Evolutionary conservation across 2,797 vertebrate genomes (phyloP).

Genomic region (Acrossocheilus wenchowensis): DNA sequence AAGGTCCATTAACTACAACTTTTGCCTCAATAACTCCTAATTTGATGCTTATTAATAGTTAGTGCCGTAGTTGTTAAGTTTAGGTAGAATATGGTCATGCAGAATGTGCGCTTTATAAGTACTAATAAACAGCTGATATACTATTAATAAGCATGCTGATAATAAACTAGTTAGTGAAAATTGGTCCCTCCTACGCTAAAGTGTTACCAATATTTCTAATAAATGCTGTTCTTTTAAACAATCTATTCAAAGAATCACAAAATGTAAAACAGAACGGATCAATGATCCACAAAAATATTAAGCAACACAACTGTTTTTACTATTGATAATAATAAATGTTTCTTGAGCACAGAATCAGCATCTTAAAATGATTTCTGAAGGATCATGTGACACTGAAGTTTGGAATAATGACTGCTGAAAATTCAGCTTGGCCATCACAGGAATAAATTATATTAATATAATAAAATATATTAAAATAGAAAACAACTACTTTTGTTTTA

Average conservation of each 20-base stretch:
- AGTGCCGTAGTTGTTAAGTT: too few species aligned
- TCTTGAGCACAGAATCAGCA: not conserved
- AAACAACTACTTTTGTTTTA: not conserved
- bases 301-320: not conserved
- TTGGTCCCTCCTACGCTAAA: too few species aligned
- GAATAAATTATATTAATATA: not conserved
- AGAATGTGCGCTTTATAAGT: too few species aligned
- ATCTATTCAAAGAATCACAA: not conserved
- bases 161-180: too few species aligned
- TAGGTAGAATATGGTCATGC: too few species aligned
- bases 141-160: too few species aligned
- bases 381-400: not conserved
- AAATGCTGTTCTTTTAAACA: not conserved
- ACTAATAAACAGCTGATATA: too few species aligned
- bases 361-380: not conserved
- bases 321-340: not conserved
- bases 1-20: too few species aligned
- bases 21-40: too few species aligned
- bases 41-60: too few species aligned
- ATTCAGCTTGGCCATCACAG: not conserved
- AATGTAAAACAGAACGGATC: not conserved
- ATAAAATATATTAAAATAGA: not conserved
- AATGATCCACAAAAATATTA: not conserved
- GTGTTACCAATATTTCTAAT: not conserved
- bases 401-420: not conserved